Conservation (phyloP, 2,113 vertebrate species). For the Rhinopithecus roxellana region DNA sequence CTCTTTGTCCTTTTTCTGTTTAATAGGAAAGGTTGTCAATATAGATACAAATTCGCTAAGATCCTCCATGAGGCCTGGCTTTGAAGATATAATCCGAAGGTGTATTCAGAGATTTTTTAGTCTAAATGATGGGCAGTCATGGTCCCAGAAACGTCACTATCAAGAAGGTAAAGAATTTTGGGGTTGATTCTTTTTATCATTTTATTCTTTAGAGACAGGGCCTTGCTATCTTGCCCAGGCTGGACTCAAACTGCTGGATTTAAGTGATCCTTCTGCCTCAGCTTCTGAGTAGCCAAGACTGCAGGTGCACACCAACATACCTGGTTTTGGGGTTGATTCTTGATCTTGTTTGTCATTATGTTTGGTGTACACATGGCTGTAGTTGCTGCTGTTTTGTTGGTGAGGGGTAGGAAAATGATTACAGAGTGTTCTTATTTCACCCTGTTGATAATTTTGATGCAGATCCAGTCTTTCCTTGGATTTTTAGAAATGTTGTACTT, state of each 20-base stretch:
- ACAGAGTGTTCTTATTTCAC: not conserved
- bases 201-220: not conserved
- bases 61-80: conserved; percentile 96
- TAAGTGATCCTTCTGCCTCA: not conserved
- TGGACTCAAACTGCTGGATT: not conserved
- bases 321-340: not conserved
- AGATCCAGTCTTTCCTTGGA: not conserved
- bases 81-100: conserved; percentile 94
- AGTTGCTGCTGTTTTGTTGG: not conserved
- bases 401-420: not conserved
- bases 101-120: conserved; percentile 98
- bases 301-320: not conserved
- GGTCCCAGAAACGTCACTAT: conserved; percentile 97
- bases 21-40: conserved; percentile 95
- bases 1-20: conserved; percentile 43
- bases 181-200: not conserved
- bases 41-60: conserved; percentile 94
- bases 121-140: conserved; percentile 94
- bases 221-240: not conserved
- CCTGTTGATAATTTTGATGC: not conserved
- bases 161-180: conserved; percentile 89
- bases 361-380: not conserved
- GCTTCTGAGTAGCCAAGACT: not conserved
- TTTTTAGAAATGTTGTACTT: not conserved
- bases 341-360: not conserved